Percentiles rank a stretch among this genome's conserved stretches.
Conservation (phyloP, 2,797 vertebrate genomes). For the Sebastes hubbsi region DNA sequence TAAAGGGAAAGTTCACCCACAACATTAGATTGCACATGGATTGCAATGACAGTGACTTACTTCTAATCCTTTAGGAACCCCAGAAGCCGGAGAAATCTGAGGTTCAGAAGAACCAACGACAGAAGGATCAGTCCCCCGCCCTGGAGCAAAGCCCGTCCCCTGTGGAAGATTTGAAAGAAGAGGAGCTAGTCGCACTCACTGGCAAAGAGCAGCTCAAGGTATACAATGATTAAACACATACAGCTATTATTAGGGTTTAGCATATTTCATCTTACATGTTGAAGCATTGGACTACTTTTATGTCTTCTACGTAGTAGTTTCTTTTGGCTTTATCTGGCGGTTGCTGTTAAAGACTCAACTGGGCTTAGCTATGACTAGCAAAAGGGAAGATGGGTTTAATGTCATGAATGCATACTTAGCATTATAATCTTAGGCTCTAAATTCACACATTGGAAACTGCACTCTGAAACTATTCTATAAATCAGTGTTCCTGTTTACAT, state of each 20-base stretch:
- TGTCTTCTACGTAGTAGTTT: not conserved
- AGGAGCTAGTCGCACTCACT: slow-evolving; percentile 68
- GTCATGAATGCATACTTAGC: not conserved
- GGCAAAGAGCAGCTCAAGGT: slow-evolving; percentile 83
- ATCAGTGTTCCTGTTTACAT: not conserved
- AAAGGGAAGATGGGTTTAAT: not conserved
- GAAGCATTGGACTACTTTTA: not conserved
- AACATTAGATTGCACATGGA: not conserved
- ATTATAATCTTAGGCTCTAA: not conserved
- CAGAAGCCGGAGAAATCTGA: slow-evolving; percentile 30
- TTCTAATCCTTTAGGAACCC: slow-evolving; percentile 52
- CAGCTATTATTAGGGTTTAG: not conserved
- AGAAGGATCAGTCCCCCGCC: slow-evolving; percentile 49
- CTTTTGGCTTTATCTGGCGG: not conserved
- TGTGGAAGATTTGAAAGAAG: slow-evolving; percentile 69
- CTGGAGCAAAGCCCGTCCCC: slow-evolving; percentile 60
- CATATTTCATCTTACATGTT: not conserved
- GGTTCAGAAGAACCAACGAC: slow-evolving; percentile 40
- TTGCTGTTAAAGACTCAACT: not conserved
- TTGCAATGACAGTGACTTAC: not conserved
- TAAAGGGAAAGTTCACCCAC: slow-evolving; percentile 21
- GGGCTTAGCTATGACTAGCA: not conserved
- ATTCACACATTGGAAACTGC: slow-evolving; percentile 5
- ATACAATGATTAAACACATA: not conserved
- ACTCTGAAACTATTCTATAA: not conserved